Evolutionary conservation across 2,888 invertebrate genomes (phyloP).

Genomic region (Mylabris sibirica): DNA sequence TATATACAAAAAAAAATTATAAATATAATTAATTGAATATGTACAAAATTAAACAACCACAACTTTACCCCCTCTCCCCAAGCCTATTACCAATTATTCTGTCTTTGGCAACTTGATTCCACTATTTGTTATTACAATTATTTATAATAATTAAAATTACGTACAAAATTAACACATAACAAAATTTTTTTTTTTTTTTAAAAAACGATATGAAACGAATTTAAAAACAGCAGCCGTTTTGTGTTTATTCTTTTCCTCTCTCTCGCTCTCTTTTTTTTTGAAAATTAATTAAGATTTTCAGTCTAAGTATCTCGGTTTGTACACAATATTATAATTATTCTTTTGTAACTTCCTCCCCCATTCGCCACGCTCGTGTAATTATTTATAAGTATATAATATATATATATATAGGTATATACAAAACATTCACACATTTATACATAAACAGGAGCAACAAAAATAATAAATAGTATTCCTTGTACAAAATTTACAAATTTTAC

Average conservation of each 20-base stretch:
- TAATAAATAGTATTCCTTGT: constrained; percentile 45
- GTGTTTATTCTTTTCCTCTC: neutral
- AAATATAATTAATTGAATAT: constrained; percentile 14
- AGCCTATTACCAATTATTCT: constrained; percentile 22
- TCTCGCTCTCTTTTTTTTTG: constrained; percentile 30
- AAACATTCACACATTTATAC: constrained; percentile 20
- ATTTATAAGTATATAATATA: neutral
- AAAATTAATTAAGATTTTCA: constrained; percentile 48
- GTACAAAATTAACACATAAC: neutral
- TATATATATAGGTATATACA: constrained; percentile 12
- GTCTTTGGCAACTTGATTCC: constrained; percentile 40
- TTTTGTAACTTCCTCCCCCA: neutral
- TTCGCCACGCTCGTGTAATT: neutral
- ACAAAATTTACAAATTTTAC: constrained; percentile 49
- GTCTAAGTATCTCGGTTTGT: constrained; percentile 52
- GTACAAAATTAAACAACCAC: constrained; percentile 30
- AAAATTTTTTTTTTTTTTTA: no score
- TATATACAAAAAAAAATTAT: constrained; percentile 40
- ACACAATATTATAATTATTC: constrained; percentile 33
- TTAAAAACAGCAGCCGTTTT: constrained; percentile 8
- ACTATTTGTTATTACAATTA: constrained; percentile 13
- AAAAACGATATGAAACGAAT: neutral
- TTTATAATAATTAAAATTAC: neutral
- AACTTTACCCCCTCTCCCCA: constrained; percentile 35
- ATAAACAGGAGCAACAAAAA: constrained; percentile 34